These are phyloP conservation scores for Mola mola DNA, from an alignment of 2,113 vertebrate genomes.

Conservation along the genomic window DNA sequence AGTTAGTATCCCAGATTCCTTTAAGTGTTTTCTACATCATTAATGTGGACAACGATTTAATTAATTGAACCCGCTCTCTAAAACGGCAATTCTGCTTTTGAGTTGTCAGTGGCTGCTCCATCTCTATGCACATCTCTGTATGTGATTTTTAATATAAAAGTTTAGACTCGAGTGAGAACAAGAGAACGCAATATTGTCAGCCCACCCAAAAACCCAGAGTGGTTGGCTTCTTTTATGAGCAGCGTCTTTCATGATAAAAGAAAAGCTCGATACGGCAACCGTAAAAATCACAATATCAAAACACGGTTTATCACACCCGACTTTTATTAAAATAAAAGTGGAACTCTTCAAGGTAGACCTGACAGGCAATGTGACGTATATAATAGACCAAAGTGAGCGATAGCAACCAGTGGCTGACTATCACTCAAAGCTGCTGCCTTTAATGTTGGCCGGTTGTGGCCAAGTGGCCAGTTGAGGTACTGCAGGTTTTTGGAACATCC, in stretches of 20 bases:
- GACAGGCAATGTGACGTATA: no score
- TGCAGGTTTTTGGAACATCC: no score
- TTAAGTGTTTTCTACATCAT: conserved; percentile 2
- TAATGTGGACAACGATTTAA: neutral
- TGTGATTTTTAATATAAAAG: no score
- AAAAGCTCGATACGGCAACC: neutral
- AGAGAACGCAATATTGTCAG: neutral
- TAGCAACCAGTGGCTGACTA: no score
- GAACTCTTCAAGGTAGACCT: no score
- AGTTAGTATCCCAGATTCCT: conserved; percentile 4
- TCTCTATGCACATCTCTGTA: no score
- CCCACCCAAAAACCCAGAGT: conserved; percentile 2
- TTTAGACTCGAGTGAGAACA: neutral
- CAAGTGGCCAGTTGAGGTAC: no score
- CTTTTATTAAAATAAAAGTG: neutral
- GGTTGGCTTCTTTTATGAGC: neutral
- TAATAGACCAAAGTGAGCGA: no score
- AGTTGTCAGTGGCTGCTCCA: no score
- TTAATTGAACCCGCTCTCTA: neutral
- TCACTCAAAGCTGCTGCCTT: no score
- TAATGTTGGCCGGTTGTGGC: no score
- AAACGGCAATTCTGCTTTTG: no score
- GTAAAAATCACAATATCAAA: conserved; percentile 3
- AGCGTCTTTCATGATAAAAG: neutral
- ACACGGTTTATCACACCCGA: neutral